Conservation (phyloP, 2,113 vertebrate genomes). For the Bubo blakistoni region DNA sequence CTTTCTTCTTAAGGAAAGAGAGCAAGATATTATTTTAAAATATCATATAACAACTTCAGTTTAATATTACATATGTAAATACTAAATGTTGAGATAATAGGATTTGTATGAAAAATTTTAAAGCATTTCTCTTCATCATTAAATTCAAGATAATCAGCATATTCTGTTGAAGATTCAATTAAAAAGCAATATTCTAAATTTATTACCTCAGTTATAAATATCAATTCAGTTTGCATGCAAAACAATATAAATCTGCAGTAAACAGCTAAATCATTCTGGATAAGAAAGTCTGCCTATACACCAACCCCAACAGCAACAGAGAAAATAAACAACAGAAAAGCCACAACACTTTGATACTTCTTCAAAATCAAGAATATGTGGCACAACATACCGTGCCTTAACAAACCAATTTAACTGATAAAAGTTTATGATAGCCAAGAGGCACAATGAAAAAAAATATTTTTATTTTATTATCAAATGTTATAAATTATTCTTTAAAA, state of each 20-base stretch:
- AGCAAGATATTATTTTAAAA: not conserved
- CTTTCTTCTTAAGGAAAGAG: not conserved
- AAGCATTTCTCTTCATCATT: not conserved
- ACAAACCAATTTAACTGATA: not conserved
- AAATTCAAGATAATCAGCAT: not conserved
- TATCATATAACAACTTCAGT: not conserved
- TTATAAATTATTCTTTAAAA: not conserved
- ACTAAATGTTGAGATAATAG: not conserved
- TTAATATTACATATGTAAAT: not conserved
- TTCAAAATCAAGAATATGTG: not conserved
- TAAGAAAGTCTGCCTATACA: not conserved
- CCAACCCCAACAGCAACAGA: not conserved
- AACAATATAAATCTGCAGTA: not conserved
- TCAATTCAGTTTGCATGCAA: not conserved
- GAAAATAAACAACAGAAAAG: not conserved
- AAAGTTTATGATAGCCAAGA: not conserved
- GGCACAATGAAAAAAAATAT: not conserved
- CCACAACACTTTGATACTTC: not conserved
- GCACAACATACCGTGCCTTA: too few species aligned
- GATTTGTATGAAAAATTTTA: not conserved
- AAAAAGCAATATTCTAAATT: slow-evolving; percentile 12
- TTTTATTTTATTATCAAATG: not conserved
- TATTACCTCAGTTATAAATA: not conserved
- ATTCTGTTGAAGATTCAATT: slow-evolving; percentile 9
- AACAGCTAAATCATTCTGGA: slow-evolving; percentile 18